Percentiles rank a stretch among this genome's conserved stretches.
Conservation (phyloP, 2,797 vertebrate genomes). For the Lagorchestes hirsutus region DNA sequence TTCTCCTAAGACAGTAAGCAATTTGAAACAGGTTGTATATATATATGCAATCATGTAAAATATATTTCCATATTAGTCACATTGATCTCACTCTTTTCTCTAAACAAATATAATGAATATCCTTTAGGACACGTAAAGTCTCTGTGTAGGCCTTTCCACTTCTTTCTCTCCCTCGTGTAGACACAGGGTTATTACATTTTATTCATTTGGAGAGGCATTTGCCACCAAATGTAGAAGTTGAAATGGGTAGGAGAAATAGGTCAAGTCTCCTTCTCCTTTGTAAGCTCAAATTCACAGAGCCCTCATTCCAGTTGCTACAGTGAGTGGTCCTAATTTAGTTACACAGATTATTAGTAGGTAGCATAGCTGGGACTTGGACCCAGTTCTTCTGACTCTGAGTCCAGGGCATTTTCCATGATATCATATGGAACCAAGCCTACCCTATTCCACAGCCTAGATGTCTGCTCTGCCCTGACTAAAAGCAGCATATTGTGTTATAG, state of each 20-base stretch:
- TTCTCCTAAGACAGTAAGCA: not conserved
- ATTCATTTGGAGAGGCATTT: not conserved
- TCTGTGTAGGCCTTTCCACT: not conserved
- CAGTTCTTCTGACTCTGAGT: not conserved
- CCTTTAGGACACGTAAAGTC: not conserved
- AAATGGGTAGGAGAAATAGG: not conserved
- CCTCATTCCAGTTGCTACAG: not conserved
- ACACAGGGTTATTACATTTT: not conserved
- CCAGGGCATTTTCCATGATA: constrained; percentile 5
- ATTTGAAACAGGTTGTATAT: not conserved
- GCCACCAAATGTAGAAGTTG: not conserved
- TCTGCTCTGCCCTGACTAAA: not conserved
- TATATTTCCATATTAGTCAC: not conserved
- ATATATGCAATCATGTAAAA: not conserved
- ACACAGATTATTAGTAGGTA: not conserved
- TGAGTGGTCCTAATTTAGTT: not conserved
- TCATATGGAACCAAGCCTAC: not conserved
- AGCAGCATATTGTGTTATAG: not conserved
- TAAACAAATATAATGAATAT: not conserved
- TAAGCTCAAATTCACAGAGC: not conserved
- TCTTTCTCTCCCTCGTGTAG: not conserved
- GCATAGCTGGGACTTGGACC: not conserved
- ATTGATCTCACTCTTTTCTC: not conserved
- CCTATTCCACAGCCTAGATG: not conserved
- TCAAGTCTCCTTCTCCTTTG: not conserved